Percentiles rank a stretch among this genome's conserved stretches.
Evolutionary conservation across 2,797 vertebrate species (phyloP).

Genomic region (Pterois miles): DNA sequence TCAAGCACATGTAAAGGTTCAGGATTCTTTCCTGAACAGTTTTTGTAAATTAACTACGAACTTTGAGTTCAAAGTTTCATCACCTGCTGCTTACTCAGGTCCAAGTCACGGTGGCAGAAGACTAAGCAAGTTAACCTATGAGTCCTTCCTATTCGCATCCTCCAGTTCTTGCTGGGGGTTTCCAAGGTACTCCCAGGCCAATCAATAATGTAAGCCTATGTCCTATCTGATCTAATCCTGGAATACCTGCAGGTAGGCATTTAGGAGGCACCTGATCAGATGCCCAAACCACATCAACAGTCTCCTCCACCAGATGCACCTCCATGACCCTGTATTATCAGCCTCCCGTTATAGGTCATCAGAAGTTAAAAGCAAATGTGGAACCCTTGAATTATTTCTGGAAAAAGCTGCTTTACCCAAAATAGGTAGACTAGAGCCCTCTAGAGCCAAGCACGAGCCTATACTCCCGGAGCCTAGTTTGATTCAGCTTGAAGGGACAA

Average conservation of each 20-base stretch:
- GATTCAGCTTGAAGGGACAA: not conserved
- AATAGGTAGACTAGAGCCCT: not conserved
- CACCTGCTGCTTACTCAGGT: not conserved
- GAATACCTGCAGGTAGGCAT: not conserved
- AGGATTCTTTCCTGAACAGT: not conserved
- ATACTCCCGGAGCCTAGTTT: rapidly evolving
- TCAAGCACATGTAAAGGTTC: not conserved
- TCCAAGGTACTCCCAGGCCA: not conserved
- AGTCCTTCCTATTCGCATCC: not conserved
- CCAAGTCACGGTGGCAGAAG: not conserved
- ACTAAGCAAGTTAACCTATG: not conserved
- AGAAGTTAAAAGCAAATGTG: not conserved
- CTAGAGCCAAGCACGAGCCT: not conserved
- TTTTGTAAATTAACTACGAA: not conserved
- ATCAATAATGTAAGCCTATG: too few species aligned
- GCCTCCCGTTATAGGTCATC: too few species aligned
- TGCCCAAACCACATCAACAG: not conserved
- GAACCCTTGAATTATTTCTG: not conserved
- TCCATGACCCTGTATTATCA: not conserved
- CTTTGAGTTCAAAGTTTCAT: not conserved
- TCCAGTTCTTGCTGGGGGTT: not conserved
- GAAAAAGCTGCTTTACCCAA: not conserved
- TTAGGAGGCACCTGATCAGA: too few species aligned
- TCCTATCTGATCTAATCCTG: not conserved
- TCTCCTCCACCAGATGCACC: not conserved